Percentiles rank a stretch among this genome's conserved stretches.
These are phyloP conservation scores for Lagria hirta DNA, from an alignment of 2,888 invertebrate species.

Conservation along the genomic window DNA sequence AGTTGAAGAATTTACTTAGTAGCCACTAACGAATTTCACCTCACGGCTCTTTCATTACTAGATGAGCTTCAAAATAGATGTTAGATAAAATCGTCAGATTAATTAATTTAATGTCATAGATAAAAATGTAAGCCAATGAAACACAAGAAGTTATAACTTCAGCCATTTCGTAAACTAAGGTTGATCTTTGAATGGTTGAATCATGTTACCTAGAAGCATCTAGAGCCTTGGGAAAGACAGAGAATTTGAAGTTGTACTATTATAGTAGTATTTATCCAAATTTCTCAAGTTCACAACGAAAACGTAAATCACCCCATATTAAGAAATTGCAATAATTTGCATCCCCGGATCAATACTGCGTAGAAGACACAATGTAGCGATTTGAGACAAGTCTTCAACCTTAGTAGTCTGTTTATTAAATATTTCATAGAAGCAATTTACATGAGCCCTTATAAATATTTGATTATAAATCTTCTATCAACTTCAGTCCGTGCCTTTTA, in stretches of 20 bases:
- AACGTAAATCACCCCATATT: no score
- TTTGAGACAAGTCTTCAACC: constrained; percentile 24
- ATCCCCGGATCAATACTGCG: constrained; percentile 1
- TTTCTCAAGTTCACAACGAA: background rate
- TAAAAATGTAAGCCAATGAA: no score
- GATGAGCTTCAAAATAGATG: no score
- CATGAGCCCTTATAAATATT: constrained; percentile 37
- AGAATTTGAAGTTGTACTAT: constrained; percentile 3
- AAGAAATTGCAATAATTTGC: constrained; percentile 5
- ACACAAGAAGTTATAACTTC: no score
- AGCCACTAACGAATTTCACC: no score
- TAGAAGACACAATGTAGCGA: constrained; percentile 16
- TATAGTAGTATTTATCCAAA: constrained; percentile 3
- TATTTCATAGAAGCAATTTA: constrained; percentile 34
- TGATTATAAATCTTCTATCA: constrained; percentile 27
- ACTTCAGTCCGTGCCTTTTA: constrained; percentile 29
- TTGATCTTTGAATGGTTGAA: no score
- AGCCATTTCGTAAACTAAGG: no score
- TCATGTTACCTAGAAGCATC: constrained; percentile 14
- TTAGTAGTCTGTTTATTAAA: constrained; percentile 33
- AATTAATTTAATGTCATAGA: no score
- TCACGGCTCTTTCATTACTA: no score
- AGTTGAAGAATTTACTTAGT: no score
- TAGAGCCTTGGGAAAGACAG: no score
- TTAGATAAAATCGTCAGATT: no score